Conservation (phyloP, 2,888 invertebrate species). For the Macrosiphum euphorbiae region DNA sequence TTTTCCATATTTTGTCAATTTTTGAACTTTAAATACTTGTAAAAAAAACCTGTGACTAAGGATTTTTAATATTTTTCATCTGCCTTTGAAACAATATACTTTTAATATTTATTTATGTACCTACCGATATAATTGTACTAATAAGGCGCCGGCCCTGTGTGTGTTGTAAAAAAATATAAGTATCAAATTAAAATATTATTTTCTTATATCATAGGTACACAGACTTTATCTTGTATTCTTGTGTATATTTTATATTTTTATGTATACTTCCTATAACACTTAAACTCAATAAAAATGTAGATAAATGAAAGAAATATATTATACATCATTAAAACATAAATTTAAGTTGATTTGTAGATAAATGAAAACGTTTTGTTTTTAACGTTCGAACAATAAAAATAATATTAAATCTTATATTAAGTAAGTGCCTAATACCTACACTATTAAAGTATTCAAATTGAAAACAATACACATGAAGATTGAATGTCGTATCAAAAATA, state of each 20-base stretch:
- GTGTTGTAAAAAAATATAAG: too few species aligned
- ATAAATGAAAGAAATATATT: not conserved
- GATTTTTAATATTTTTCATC: too few species aligned
- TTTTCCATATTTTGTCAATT: too few species aligned
- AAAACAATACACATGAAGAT: conserved; percentile 29
- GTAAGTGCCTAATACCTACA: not conserved
- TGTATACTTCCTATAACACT: not conserved
- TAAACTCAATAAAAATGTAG: not conserved
- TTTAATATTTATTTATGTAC: too few species aligned
- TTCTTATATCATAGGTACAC: not conserved
- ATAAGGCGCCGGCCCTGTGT: too few species aligned
- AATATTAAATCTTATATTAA: conserved; percentile 11
- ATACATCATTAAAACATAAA: not conserved
- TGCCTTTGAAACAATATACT: too few species aligned
- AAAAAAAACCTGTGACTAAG: too few species aligned
- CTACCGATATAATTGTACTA: too few species aligned
- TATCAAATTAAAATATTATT: not conserved
- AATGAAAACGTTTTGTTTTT: conserved; percentile 2
- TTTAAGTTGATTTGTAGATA: not conserved
- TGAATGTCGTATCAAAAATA: conserved; percentile 36
- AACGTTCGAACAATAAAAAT: conserved; percentile 46
- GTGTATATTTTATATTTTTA: not conserved
- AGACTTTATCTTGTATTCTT: not conserved
- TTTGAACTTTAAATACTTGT: too few species aligned
- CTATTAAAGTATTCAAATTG: conserved; percentile 12